phyloP scores from a whole-genome alignment of 2,113 vertebrate species.

The Caracal caracal region DNA sequence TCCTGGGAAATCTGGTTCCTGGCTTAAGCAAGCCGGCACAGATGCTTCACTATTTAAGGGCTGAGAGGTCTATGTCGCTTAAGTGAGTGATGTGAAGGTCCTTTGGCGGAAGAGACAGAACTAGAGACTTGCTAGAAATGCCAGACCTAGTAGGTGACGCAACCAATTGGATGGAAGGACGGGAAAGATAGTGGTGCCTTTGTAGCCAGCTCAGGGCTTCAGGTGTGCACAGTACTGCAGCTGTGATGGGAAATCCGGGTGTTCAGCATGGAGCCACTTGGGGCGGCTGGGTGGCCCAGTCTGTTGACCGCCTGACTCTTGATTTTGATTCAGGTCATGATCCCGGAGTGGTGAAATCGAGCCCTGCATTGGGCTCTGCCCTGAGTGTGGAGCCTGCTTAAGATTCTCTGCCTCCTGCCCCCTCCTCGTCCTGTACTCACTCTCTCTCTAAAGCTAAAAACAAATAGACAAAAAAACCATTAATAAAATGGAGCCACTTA shows the following conservation, averaged over 20 bases:
- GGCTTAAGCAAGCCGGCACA: neutral
- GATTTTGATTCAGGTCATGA: no score
- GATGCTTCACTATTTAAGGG: neutral
- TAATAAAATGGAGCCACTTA: neutral
- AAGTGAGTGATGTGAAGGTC: neutral
- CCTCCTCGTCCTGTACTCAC: no score
- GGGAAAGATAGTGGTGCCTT: neutral
- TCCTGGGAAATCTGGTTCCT: neutral
- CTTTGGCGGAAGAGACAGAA: neutral
- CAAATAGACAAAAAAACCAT: no score
- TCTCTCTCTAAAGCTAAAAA: no score
- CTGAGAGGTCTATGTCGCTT: neutral
- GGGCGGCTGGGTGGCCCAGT: no score
- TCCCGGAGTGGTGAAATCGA: no score
- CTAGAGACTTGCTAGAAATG: no score
- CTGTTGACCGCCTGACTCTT: no score
- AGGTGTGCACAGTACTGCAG: neutral
- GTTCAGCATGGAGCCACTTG: slow-evolving; percentile 12
- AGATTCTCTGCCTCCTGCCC: no score
- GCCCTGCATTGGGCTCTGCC: no score
- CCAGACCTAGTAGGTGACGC: neutral
- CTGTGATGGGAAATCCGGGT: neutral
- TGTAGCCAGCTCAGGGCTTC: neutral
- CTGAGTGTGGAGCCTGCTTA: no score
- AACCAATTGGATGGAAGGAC: neutral